Evolutionary conservation across 1,140 invertebrate species (phyloP).

Genomic region (Bombus picipes): DNA sequence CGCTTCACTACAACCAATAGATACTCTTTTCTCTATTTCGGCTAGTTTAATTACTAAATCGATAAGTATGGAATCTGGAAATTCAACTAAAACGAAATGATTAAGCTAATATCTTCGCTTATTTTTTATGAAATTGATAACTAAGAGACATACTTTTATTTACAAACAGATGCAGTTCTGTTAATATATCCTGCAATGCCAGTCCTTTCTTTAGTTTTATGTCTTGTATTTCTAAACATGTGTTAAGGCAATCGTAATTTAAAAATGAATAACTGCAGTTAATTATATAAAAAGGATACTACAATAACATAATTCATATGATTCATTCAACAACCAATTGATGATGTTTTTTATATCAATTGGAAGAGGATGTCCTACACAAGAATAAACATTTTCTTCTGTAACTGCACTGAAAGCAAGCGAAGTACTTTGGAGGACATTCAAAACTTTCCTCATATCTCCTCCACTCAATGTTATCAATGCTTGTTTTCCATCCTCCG

Average conservation of each 20-base stretch:
- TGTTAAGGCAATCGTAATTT: conserved; percentile 66
- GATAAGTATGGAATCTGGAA: conserved; percentile 89
- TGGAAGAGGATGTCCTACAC: conserved; percentile 97
- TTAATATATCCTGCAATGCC: conserved; percentile 94
- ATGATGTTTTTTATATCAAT: conserved; percentile 95
- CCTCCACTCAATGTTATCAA: conserved; percentile 94
- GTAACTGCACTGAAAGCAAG: conserved; percentile 93
- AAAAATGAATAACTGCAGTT: conserved; percentile 50
- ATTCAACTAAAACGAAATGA: conserved; percentile 88
- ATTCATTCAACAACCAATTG: conserved; percentile 94
- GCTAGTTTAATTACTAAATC: conserved; percentile 91
- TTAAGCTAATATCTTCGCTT: background rate
- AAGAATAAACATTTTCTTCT: conserved; percentile 97
- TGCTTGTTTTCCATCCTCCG: conserved; percentile 95
- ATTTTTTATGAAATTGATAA: background rate
- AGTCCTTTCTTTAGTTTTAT: conserved; percentile 94
- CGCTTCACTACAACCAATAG: conserved; percentile 90
- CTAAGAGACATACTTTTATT: conserved; percentile 90
- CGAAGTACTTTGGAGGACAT: conserved; percentile 96
- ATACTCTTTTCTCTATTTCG: conserved; percentile 90
- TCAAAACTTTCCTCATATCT: conserved; percentile 99
- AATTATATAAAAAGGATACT: conserved; percentile 87
- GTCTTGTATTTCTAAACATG: conserved; percentile 89
- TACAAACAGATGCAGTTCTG: conserved; percentile 92
- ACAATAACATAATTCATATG: conserved; percentile 90